Evolutionary conservation across 2,113 vertebrate species (phyloP).

Genomic region (Notiomystis cincta): DNA sequence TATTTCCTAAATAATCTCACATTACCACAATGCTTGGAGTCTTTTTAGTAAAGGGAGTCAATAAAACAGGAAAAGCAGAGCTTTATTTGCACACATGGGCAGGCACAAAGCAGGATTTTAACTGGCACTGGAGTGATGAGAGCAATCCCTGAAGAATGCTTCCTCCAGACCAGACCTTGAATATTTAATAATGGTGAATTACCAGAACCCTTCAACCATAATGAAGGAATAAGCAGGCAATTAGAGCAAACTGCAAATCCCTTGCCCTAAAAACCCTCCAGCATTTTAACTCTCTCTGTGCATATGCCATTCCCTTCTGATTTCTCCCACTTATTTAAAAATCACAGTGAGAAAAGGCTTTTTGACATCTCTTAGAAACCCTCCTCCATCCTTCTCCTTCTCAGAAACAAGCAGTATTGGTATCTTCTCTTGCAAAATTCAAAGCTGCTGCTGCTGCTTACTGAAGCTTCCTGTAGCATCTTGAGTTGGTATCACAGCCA

Average conservation of each 20-base stretch:
- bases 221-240: conserved; percentile 75
- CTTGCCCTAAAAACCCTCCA: conserved; percentile 64
- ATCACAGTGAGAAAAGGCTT: background rate
- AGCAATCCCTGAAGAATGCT: conserved; percentile 34
- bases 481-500: background rate
- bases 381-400: background rate
- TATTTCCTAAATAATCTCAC: conserved; percentile 77
- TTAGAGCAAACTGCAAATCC: conserved; percentile 78
- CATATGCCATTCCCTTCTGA: background rate
- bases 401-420: background rate
- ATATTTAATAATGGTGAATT: conserved; percentile 79
- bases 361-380: background rate
- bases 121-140: background rate
- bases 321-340: conserved; percentile 41
- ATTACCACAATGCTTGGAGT: conserved; percentile 16
- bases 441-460: background rate
- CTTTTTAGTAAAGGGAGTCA: conserved; percentile 24
- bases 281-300: background rate
- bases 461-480: background rate
- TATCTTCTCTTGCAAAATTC: background rate
- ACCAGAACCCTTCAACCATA: conserved; percentile 76
- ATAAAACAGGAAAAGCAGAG: background rate
- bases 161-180: conserved; percentile 70
- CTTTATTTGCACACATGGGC: conserved; percentile 55
- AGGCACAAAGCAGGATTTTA: conserved; percentile 18